phyloP scores from a whole-genome alignment of 1,140 invertebrate species.

The Leptinotarsa texana region DNA sequence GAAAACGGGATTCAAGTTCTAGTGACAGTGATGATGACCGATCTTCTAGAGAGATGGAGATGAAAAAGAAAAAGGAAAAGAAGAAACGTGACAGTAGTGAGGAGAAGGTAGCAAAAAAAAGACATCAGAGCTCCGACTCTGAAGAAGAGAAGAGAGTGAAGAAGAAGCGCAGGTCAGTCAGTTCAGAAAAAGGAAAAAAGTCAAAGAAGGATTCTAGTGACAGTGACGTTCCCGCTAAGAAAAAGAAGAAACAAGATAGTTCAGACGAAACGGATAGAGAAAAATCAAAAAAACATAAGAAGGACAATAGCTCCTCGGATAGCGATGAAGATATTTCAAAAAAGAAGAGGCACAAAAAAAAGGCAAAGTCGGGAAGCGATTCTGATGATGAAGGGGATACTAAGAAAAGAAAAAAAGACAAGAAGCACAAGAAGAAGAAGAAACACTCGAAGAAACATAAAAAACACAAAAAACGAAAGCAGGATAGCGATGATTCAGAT shows the following conservation, averaged over 20 bases:
- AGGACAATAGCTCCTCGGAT: slow-evolving; percentile 67
- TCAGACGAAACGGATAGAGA: slow-evolving; percentile 55
- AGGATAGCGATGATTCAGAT: slow-evolving; percentile 65
- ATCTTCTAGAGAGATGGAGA: slow-evolving; percentile 40
- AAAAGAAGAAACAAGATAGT: slow-evolving; percentile 55
- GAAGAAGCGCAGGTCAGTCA: slow-evolving; percentile 52
- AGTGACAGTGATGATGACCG: slow-evolving; percentile 53
- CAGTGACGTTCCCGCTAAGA: slow-evolving; percentile 58
- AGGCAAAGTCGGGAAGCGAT: slow-evolving; percentile 25
- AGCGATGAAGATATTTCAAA: slow-evolving; percentile 59
- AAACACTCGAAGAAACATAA: slow-evolving; percentile 70
- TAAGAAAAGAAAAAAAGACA: slow-evolving; percentile 73
- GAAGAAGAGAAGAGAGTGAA: slow-evolving; percentile 58
- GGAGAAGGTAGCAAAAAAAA: slow-evolving; percentile 55
- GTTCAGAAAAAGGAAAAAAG: slow-evolving; percentile 57
- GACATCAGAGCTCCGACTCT: slow-evolving; percentile 55
- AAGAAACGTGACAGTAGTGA: slow-evolving; percentile 56
- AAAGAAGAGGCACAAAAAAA: slow-evolving; percentile 50
- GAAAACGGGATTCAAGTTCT: slow-evolving; percentile 52
- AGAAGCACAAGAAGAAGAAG: slow-evolving; percentile 73
- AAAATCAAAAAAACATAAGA: slow-evolving; percentile 68
- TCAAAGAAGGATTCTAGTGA: slow-evolving; percentile 58
- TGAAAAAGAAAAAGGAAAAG: slow-evolving; percentile 44
- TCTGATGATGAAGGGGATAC: slow-evolving; percentile 70
- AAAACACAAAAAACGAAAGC: slow-evolving; percentile 70